Conservation (phyloP, 1,140 invertebrate genomes). For the Aphaenogaster floridana region DNA sequence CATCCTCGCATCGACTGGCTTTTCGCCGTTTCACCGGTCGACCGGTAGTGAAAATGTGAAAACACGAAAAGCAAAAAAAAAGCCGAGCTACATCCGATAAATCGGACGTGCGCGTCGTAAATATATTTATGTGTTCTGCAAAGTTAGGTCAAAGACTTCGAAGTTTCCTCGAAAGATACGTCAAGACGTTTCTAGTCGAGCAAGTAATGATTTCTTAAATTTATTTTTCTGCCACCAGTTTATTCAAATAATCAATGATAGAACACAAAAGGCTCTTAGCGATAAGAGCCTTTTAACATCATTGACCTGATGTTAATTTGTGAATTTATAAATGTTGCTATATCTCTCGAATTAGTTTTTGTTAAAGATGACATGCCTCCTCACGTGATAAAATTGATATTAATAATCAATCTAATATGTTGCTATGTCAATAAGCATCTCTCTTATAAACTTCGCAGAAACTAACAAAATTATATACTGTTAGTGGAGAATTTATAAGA, state of each 20-base stretch:
- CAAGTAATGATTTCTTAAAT: neutral
- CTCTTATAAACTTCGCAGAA: neutral
- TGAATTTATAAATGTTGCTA: neutral
- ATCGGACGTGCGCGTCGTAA: neutral
- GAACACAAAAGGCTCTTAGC: neutral
- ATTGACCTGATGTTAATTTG: neutral
- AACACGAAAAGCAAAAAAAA: slow-evolving; percentile 42
- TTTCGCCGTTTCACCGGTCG: slow-evolving; percentile 19
- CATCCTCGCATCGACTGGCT: neutral
- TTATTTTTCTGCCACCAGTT: neutral
- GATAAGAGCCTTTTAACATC: neutral
- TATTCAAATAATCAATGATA: neutral
- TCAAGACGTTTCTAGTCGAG: neutral
- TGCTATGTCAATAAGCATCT: neutral
- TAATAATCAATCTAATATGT: neutral
- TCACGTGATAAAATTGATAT: neutral
- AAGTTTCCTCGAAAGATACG: neutral
- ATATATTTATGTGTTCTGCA: neutral
- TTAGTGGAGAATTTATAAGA: neutral
- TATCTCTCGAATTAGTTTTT: neutral
- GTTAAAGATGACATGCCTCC: neutral
- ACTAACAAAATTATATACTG: neutral
- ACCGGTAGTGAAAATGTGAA: slow-evolving; percentile 31
- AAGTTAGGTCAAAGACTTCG: neutral
- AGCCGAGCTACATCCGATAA: neutral